A percentile compares a stretch with the other conserved stretches of the same genome.
phyloP scores from a whole-genome alignment of 2,888 invertebrate species.

The Hipparchia sbordonii region DNA sequence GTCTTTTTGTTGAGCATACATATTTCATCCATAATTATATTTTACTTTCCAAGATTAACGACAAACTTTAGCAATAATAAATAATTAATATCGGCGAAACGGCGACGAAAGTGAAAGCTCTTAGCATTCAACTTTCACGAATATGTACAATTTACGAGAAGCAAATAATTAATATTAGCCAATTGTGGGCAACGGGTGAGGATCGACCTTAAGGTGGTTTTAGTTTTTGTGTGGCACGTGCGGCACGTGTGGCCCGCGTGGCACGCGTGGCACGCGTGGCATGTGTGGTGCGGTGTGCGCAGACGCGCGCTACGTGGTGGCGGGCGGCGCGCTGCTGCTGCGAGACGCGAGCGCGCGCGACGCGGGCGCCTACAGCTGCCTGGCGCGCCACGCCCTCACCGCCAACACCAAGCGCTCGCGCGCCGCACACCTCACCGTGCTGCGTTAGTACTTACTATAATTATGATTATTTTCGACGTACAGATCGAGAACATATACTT shows the following conservation, averaged over 20 bases:
- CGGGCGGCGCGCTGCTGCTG: slow-evolving; percentile 62
- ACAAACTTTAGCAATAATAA: slow-evolving; percentile 15
- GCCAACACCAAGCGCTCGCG: slow-evolving; percentile 85
- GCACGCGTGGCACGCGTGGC: neutral
- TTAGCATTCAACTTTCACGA: neutral
- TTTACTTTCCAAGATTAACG: slow-evolving; percentile 8
- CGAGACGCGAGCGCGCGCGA: slow-evolving; percentile 78
- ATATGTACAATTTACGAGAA: neutral
- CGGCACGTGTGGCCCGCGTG: too few species aligned
- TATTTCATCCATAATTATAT: neutral
- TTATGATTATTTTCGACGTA: too few species aligned
- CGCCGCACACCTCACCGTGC: slow-evolving; percentile 82
- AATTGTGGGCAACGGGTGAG: too few species aligned
- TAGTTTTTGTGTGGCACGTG: too few species aligned
- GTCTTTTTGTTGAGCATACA: neutral
- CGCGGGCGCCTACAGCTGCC: slow-evolving; percentile 86
- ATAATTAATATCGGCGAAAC: slow-evolving; percentile 11
- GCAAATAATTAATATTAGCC: neutral
- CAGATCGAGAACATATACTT: too few species aligned
- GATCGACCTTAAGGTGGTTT: too few species aligned
- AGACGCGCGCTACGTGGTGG: slow-evolving; percentile 62
- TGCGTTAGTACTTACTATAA: slow-evolving; percentile 63
- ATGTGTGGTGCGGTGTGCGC: slow-evolving; percentile 1
- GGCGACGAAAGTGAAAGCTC: neutral
- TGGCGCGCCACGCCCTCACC: slow-evolving; percentile 86